These are phyloP conservation scores for Raja brachyura DNA, from an alignment of 2,113 vertebrate species.

Conservation along the genomic window DNA sequence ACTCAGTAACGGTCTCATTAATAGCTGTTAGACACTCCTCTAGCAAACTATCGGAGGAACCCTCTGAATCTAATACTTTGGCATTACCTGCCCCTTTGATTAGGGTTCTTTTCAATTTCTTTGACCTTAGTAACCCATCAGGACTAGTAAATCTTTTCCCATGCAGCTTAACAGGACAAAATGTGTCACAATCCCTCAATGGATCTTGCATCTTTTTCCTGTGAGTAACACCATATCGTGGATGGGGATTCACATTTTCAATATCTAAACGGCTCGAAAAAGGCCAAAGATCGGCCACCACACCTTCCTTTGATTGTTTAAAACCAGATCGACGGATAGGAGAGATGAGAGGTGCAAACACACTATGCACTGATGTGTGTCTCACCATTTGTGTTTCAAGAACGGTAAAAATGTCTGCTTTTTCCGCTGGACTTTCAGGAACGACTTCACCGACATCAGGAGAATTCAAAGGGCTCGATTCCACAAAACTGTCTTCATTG, in stretches of 20 bases:
- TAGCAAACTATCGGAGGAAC: constrained; percentile 17
- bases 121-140: constrained; percentile 46
- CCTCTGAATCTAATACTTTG: constrained; percentile 29
- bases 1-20: background rate
- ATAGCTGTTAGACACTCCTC: constrained; percentile 37
- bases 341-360: constrained; percentile 49
- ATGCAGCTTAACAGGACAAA: background rate
- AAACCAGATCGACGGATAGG: constrained; percentile 46
- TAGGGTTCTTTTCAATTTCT: constrained; percentile 47
- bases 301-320: constrained; percentile 36
- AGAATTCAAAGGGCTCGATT: background rate
- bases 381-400: constrained; percentile 55
- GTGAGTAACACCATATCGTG: constrained; percentile 38
- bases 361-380: constrained; percentile 15
- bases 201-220: constrained; percentile 39
- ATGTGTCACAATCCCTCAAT: constrained; percentile 38
- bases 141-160: constrained; percentile 51
- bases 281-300: background rate
- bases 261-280: background rate
- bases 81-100: background rate
- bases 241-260: background rate
- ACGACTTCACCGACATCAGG: constrained; percentile 42
- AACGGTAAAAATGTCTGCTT: constrained; percentile 45
- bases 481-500: constrained; percentile 39
- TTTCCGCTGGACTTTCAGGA: constrained; percentile 44